Conservation (phyloP, 2,888 invertebrate species). For the Lasioglossum morio region DNA sequence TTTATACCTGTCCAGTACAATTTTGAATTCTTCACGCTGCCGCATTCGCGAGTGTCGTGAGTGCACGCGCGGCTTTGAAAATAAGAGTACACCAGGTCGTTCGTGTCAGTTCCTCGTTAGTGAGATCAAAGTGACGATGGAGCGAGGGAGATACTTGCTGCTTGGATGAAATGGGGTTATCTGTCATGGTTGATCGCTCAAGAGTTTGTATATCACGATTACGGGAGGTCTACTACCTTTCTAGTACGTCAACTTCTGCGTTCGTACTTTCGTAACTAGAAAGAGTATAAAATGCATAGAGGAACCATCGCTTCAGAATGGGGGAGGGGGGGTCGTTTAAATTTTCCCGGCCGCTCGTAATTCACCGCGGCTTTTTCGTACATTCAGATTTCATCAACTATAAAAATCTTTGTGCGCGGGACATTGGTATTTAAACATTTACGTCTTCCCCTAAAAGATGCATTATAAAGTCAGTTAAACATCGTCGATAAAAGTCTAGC, state of each 20-base stretch:
- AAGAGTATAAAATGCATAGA: conserved; percentile 6
- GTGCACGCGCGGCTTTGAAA: conserved; percentile 43
- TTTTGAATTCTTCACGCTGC: conserved; percentile 28
- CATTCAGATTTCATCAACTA: background rate
- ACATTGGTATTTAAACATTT: background rate
- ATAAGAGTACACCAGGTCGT: conserved; percentile 45
- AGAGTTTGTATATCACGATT: conserved; percentile 33
- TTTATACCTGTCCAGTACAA: conserved; percentile 41
- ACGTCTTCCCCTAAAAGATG: background rate
- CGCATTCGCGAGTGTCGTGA: conserved; percentile 24
- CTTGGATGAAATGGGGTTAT: conserved; percentile 44
- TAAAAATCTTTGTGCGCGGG: background rate
- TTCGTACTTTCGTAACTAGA: background rate
- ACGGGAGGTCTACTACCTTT: conserved; percentile 10
- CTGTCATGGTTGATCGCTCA: conserved; percentile 41
- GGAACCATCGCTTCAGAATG: background rate
- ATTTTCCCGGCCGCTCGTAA: background rate
- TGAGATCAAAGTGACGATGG: conserved; percentile 56
- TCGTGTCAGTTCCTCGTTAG: conserved; percentile 51
- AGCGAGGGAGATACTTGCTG: conserved; percentile 34
- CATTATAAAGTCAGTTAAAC: background rate
- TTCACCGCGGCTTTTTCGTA: background rate
- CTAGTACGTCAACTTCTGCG: background rate
- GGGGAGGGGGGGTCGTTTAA: background rate
- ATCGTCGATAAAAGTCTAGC: background rate